A percentile compares a stretch with the other conserved stretches of the same genome.
Evolutionary conservation across 2,888 invertebrate species (phyloP).

Genomic region (Meta bourneti): DNA sequence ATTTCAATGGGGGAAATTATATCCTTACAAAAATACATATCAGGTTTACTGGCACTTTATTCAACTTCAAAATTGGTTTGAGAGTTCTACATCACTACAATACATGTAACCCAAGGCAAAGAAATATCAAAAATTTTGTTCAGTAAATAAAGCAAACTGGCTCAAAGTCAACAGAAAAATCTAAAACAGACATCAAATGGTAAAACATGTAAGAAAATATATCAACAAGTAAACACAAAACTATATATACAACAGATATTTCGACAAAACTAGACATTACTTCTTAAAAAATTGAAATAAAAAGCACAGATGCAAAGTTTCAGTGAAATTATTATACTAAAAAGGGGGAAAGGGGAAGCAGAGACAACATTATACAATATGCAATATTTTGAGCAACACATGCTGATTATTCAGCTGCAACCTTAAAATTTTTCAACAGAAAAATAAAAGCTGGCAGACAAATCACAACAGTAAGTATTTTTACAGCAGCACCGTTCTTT

Average conservation of each 20-base stretch:
- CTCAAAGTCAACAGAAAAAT: too few species aligned
- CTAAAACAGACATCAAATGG: too few species aligned
- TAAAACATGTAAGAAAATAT: background rate
- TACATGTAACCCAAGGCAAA: background rate
- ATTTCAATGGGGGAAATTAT: too few species aligned
- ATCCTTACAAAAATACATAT: background rate
- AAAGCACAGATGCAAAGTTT: too few species aligned
- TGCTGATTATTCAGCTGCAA: background rate
- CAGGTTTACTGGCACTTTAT: conserved; percentile 31
- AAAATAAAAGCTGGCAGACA: background rate
- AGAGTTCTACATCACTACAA: background rate
- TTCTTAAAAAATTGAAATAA: too few species aligned
- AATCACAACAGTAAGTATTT: conserved; percentile 16
- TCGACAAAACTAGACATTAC: too few species aligned
- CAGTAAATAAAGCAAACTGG: background rate
- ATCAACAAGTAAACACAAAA: conserved; percentile 3
- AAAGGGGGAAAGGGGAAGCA: too few species aligned
- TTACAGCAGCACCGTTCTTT: conserved; percentile 42
- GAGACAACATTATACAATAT: too few species aligned
- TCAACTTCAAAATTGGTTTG: conserved; percentile 1
- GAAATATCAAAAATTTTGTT: background rate
- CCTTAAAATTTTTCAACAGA: background rate
- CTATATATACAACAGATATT: background rate
- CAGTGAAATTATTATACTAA: too few species aligned
- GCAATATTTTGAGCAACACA: conserved; percentile 8